Evolutionary conservation across 2,113 vertebrate species (phyloP).

Genomic region (Platycercus adscitus): DNA sequence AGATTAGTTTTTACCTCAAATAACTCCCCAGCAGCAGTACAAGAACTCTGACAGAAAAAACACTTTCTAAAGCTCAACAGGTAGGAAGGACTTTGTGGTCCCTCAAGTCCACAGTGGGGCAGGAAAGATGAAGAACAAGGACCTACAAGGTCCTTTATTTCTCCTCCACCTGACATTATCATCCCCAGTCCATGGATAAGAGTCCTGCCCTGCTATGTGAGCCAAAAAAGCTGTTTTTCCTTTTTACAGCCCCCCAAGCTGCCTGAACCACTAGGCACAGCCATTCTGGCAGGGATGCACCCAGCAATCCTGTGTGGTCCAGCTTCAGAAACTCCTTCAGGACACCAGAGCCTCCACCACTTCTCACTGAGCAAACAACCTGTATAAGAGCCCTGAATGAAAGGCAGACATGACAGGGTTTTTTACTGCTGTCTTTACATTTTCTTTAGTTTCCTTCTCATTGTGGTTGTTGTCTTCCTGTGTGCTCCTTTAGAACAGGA

Average conservation of each 20-base stretch:
- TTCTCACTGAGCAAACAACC: not conserved
- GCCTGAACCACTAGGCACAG: not conserved
- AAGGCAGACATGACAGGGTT: not conserved
- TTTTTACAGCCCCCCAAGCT: not conserved
- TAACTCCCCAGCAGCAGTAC: conserved; percentile 22
- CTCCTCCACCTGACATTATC: not conserved
- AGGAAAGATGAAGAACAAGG: conserved; percentile 1
- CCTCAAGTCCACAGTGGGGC: not conserved
- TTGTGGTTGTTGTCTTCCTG: not conserved
- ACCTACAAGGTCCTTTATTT: not conserved
- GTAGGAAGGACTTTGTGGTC: conserved; percentile 11
- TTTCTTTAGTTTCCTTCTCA: not conserved
- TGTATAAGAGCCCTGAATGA: not conserved
- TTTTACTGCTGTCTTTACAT: not conserved
- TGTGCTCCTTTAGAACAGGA: not conserved
- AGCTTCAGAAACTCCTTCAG: not conserved
- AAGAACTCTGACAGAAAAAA: conserved; percentile 28
- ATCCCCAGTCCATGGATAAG: not conserved
- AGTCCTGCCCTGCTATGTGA: not conserved
- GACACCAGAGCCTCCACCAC: not conserved
- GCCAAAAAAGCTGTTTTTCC: not conserved
- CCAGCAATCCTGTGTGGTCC: not conserved
- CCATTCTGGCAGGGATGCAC: not conserved
- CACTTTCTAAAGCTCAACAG: conserved; percentile 44
- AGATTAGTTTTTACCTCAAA: conserved; percentile 33